Conservation (phyloP, 2,888 invertebrate species). For the Ennomos erosarius region DNA sequence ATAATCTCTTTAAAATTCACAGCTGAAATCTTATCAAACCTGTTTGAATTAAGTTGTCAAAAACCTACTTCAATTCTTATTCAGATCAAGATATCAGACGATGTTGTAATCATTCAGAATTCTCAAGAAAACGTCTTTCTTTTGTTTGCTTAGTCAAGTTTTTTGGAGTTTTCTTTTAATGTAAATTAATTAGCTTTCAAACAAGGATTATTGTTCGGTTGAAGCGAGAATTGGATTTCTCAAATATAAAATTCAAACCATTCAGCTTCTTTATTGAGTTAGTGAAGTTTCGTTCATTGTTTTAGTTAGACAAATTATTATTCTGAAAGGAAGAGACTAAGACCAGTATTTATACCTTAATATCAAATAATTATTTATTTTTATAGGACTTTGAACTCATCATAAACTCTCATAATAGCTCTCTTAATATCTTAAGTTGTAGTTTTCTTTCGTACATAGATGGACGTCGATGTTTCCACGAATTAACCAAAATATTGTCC, state of each 20-base stretch:
- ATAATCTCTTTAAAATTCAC: constrained; percentile 13
- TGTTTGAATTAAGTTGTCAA: not conserved
- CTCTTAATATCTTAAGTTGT: too few species aligned
- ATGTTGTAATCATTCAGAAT: constrained; percentile 48
- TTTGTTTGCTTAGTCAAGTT: constrained; percentile 64
- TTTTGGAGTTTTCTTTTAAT: constrained; percentile 68
- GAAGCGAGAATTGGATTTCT: constrained; percentile 62
- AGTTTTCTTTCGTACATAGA: too few species aligned
- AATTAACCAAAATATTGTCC: too few species aligned
- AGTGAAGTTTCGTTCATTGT: constrained; percentile 53
- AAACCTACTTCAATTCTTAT: constrained; percentile 12
- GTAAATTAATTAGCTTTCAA: constrained; percentile 78
- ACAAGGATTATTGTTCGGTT: constrained; percentile 74
- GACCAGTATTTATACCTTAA: constrained; percentile 3
- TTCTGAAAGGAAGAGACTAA: constrained; percentile 24
- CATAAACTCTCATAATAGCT: too few species aligned
- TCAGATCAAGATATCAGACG: constrained; percentile 38
- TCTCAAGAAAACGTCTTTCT: constrained; percentile 47
- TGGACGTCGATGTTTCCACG: too few species aligned
- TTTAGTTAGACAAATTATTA: constrained; percentile 38
- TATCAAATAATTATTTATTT: not conserved
- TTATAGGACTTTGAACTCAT: too few species aligned
- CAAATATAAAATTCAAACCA: constrained; percentile 63
- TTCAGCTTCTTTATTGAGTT: constrained; percentile 60
- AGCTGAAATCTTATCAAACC: constrained; percentile 7